Evolutionary conservation across 1,140 invertebrate species (phyloP).

Genomic region (Panulirus ornatus): DNA sequence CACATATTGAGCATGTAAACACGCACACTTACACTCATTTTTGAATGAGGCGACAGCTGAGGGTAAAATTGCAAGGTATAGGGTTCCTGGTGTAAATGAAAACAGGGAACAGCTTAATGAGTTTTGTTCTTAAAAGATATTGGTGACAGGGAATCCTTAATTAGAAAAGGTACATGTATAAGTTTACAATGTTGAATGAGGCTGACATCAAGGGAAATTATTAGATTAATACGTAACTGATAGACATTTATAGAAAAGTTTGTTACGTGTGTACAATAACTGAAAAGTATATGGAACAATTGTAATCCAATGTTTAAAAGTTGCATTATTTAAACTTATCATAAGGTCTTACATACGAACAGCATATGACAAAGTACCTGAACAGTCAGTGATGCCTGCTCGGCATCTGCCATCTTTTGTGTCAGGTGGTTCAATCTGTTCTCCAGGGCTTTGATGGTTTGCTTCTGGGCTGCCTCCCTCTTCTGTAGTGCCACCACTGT

Average conservation of each 20-base stretch:
- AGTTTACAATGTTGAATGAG: too few relatives aligned
- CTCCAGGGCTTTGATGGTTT: slow-evolving; percentile 42
- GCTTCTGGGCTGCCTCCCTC: slow-evolving; percentile 33
- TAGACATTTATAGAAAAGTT: too few relatives aligned
- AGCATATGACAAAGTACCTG: neutral
- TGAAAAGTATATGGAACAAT: neutral
- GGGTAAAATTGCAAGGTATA: too few relatives aligned
- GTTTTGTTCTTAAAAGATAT: too few relatives aligned
- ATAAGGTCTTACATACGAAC: neutral
- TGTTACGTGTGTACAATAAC: neutral
- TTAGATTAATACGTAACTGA: too few relatives aligned
- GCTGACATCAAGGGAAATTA: too few relatives aligned
- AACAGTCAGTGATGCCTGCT: slow-evolving; percentile 19
- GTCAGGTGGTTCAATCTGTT: slow-evolving; percentile 34
- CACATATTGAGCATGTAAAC: neutral
- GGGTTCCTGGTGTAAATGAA: neutral
- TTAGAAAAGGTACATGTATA: too few relatives aligned
- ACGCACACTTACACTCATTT: neutral
- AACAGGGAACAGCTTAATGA: neutral
- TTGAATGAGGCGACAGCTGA: too few relatives aligned
- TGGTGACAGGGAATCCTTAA: too few relatives aligned
- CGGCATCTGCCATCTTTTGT: slow-evolving; percentile 17
- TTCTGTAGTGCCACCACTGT: slow-evolving; percentile 46
- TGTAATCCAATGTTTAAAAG: too few relatives aligned
- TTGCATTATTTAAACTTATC: neutral